Evolutionary conservation across 2,888 invertebrate genomes (phyloP).

Genomic region (Acanthosepion lycidas): DNA sequence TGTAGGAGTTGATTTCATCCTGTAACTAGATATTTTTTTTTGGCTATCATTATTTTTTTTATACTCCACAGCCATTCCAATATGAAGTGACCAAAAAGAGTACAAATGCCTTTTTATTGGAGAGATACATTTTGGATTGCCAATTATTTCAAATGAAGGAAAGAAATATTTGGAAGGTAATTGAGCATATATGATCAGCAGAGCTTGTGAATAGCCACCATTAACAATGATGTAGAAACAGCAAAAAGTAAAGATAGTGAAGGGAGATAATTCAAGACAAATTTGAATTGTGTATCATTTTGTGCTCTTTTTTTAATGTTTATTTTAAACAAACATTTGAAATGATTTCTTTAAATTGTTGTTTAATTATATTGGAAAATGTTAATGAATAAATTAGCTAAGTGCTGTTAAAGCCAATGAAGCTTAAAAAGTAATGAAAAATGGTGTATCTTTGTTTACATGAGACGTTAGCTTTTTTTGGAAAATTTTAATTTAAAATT

Average conservation of each 20-base stretch:
- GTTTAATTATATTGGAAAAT: not conserved
- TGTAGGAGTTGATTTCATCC: too few species aligned
- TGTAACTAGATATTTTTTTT: too few species aligned
- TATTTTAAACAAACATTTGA: conserved; percentile 3
- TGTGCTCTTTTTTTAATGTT: not conserved
- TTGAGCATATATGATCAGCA: not conserved
- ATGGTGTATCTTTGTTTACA: not conserved
- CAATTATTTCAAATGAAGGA: not conserved
- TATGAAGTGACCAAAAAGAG: not conserved
- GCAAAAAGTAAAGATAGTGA: not conserved
- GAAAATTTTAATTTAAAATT: too few species aligned
- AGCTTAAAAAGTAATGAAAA: not conserved
- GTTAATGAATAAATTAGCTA: not conserved
- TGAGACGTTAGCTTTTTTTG: not conserved
- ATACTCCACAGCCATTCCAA: not conserved
- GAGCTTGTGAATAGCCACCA: not conserved
- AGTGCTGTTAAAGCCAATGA: not conserved
- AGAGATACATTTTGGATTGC: not conserved
- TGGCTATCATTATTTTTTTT: not conserved
- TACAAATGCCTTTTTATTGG: not conserved
- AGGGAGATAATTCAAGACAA: not conserved
- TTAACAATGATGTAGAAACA: not conserved
- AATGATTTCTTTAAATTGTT: not conserved
- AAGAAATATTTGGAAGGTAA: not conserved
- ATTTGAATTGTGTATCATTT: not conserved